Conservation (phyloP, 2,888 invertebrate genomes). For the Phlogophora meticulosa region DNA sequence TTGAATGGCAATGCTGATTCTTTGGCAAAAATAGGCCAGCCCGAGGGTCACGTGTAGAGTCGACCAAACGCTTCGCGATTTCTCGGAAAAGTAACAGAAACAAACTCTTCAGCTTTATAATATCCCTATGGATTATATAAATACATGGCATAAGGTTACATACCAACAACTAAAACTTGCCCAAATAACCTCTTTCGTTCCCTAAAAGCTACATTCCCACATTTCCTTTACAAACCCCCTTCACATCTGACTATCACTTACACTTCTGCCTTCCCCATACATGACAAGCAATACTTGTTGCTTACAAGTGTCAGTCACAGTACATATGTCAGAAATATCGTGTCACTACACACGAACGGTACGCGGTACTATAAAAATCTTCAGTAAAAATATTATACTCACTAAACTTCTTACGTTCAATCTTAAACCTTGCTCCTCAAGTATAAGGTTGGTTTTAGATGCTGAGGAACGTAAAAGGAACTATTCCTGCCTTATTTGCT, state of each 20-base stretch:
- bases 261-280: slow-evolving; percentile 41
- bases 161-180: not conserved
- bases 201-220: not conserved
- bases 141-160: too few relatives aligned
- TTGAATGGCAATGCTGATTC: too few relatives aligned
- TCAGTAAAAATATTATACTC: slow-evolving; percentile 64
- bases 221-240: slow-evolving; percentile 11
- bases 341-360: slow-evolving; percentile 60
- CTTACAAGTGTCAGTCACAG: slow-evolving; percentile 66
- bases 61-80: too few relatives aligned
- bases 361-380: slow-evolving; percentile 66
- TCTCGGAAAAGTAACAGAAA: too few relatives aligned
- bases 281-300: slow-evolving; percentile 64
- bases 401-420: slow-evolving; percentile 16
- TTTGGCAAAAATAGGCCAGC: too few relatives aligned
- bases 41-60: too few relatives aligned
- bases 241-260: slow-evolving; percentile 51
- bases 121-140: too few relatives aligned
- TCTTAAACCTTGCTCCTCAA: slow-evolving; percentile 31
- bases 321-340: slow-evolving; percentile 64
- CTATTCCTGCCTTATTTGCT: slow-evolving; percentile 72
- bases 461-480: slow-evolving; percentile 33
- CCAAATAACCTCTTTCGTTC: not conserved
- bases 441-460: slow-evolving; percentile 45
- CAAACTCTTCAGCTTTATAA: too few relatives aligned